Conservation (phyloP, 2,113 vertebrate species). For the Centropus bengalensis region DNA sequence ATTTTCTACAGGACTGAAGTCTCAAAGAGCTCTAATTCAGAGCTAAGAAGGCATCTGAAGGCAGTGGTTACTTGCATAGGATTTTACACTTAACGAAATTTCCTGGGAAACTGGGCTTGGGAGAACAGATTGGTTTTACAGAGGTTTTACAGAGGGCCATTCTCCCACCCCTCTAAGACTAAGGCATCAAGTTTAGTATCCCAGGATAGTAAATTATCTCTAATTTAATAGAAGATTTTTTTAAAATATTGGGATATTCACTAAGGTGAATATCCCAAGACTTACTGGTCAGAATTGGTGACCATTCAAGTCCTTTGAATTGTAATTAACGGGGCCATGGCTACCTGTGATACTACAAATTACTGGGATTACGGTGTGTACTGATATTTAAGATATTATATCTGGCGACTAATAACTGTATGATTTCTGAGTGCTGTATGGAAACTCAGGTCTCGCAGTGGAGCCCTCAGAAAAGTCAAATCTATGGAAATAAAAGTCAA, state of each 20-base stretch:
- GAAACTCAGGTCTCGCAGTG: neutral
- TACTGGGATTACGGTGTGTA: neutral
- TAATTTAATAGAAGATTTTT: neutral
- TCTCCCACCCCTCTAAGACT: neutral
- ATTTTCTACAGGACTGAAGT: neutral
- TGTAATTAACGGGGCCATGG: neutral
- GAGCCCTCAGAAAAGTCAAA: neutral
- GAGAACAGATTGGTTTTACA: neutral
- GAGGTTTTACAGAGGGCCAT: neutral
- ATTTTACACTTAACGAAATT: neutral
- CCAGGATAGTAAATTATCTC: neutral
- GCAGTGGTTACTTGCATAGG: too few relatives aligned
- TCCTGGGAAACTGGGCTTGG: neutral
- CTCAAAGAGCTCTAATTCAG: neutral
- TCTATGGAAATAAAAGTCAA: neutral
- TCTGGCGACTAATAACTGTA: neutral
- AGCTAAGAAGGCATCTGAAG: neutral
- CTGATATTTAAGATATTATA: neutral
- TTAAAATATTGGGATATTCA: neutral
- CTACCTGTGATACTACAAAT: neutral
- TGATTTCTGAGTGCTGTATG: neutral
- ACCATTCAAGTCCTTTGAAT: neutral
- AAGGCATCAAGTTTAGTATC: neutral
- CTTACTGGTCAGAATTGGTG: neutral
- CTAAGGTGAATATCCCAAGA: neutral